These are phyloP conservation scores for Taenioides sp. DNA, from an alignment of 2,797 vertebrate species.

Conservation along the genomic window DNA sequence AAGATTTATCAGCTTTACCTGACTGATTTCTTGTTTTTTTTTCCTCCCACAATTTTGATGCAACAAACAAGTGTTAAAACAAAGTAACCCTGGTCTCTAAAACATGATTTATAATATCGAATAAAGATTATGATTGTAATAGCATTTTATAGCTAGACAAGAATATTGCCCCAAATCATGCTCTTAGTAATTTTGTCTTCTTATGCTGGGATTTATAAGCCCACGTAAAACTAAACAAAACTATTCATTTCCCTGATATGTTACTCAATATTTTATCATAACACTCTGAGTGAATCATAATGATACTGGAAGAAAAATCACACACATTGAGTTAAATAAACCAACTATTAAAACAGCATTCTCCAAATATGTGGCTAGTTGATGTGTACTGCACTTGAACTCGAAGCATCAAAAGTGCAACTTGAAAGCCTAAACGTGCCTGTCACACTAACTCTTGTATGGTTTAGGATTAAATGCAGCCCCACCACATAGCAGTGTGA, in stretches of 20 bases:
- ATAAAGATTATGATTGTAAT: neutral
- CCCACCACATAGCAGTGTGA: constrained; percentile 46
- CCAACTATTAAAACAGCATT: neutral
- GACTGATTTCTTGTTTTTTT: neutral
- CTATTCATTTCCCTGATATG: neutral
- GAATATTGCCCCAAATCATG: neutral
- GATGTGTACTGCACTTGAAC: constrained; percentile 1
- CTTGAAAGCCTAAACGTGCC: constrained; percentile 39
- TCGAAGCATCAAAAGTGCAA: constrained; percentile 21
- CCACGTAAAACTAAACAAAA: neutral
- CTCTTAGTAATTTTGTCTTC: neutral
- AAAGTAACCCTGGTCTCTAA: too few species aligned
- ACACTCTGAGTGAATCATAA: neutral
- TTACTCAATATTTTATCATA: constrained; percentile 4
- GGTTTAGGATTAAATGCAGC: constrained; percentile 47
- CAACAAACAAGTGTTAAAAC: too few species aligned
- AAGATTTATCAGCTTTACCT: neutral
- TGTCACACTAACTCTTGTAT: constrained; percentile 28
- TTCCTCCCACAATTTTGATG: too few species aligned
- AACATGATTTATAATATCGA: too few species aligned
- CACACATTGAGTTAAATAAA: neutral
- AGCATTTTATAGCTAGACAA: neutral
- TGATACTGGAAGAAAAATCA: neutral
- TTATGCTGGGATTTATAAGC: neutral
- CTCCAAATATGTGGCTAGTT: neutral